These are phyloP conservation scores for Leptinotarsa undecemlineata DNA, from an alignment of 1,140 invertebrate species.

Conservation along the genomic window DNA sequence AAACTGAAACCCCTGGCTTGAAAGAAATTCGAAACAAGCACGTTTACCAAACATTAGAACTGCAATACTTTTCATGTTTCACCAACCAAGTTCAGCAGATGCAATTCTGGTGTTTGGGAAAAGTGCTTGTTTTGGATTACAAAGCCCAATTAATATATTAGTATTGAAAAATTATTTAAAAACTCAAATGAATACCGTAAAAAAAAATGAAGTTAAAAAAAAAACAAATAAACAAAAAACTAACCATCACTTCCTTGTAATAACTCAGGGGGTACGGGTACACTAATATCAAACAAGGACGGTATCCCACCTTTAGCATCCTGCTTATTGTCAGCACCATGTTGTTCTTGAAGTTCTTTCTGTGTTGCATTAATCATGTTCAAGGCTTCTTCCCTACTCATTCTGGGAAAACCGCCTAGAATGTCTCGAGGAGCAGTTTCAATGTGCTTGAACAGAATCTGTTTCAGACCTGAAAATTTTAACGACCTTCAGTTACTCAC, in stretches of 20 bases:
- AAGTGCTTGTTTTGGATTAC: too few relatives aligned
- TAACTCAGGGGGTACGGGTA: constrained; percentile 56
- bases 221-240: constrained; percentile 34
- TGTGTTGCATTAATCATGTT: constrained; percentile 73
- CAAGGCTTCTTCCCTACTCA: constrained; percentile 75
- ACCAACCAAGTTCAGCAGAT: background rate
- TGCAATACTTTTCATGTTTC: too few relatives aligned
- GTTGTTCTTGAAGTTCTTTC: constrained; percentile 65
- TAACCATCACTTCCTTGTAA: constrained; percentile 38
- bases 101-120: too few relatives aligned
- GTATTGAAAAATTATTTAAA: background rate
- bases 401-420: constrained; percentile 81
- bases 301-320: constrained; percentile 57
- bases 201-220: constrained; percentile 22
- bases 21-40: too few relatives aligned
- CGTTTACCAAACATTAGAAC: too few relatives aligned
- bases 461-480: constrained; percentile 44
- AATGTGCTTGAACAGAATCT: constrained; percentile 70
- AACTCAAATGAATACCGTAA: background rate
- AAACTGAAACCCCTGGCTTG: too few relatives aligned
- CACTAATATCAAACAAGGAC: constrained; percentile 62
- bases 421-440: constrained; percentile 90
- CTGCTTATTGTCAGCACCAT: constrained; percentile 38
- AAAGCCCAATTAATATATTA: background rate
- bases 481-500: too few relatives aligned